Percentiles rank a stretch among this genome's conserved stretches.
phyloP scores from a whole-genome alignment of 2,797 vertebrate genomes.

The Lemur catta region DNA sequence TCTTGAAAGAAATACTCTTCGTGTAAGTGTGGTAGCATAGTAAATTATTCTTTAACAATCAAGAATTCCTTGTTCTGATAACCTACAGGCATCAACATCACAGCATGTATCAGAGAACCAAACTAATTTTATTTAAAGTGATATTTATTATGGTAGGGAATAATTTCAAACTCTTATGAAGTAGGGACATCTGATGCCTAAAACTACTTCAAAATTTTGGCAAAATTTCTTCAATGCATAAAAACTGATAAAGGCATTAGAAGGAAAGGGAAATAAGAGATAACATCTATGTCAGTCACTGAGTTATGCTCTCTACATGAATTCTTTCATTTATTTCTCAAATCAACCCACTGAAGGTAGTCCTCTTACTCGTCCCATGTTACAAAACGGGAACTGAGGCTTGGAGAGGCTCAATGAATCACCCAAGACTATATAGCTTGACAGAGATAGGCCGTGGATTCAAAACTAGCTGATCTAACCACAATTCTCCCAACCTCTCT shows the following conservation, averaged over 20 bases:
- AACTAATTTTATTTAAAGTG: neutral
- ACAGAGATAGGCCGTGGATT: neutral
- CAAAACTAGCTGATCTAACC: neutral
- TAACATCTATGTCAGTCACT: neutral
- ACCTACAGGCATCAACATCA: neutral
- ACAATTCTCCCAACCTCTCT: neutral
- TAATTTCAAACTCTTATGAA: neutral
- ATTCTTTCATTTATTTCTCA: neutral
- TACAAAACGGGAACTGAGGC: neutral
- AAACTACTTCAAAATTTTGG: neutral
- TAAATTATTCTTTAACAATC: neutral
- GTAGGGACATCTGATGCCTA: neutral
- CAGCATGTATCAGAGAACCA: neutral
- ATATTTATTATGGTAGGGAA: neutral
- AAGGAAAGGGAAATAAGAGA: neutral
- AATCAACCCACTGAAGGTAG: fast-evolving
- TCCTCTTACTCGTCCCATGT: neutral
- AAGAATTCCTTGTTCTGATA: neutral
- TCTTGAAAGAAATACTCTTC: neutral
- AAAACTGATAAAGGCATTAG: neutral
- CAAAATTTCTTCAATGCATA: neutral
- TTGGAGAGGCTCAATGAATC: too few relatives aligned
- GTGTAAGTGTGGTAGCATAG: neutral
- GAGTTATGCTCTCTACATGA: neutral
- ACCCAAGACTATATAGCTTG: neutral